These are phyloP conservation scores for Alfaro cultratus DNA, from an alignment of 2,797 vertebrate species.

Conservation along the genomic window DNA sequence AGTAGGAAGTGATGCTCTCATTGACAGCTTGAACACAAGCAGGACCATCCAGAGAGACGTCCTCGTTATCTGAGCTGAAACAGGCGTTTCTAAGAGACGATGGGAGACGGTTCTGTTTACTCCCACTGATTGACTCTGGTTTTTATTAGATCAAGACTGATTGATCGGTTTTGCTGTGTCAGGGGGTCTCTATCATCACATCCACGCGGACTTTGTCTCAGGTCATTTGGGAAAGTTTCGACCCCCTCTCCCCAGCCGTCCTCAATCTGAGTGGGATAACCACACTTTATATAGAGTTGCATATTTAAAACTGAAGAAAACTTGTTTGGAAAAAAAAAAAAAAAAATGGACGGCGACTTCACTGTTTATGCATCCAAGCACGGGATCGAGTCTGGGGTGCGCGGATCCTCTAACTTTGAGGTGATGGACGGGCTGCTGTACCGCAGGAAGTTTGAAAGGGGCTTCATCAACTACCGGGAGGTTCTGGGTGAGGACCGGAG, in stretches of 20 bases:
- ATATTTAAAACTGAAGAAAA: slow-evolving; percentile 26
- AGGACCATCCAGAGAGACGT: slow-evolving; percentile 20
- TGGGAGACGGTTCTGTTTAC: slow-evolving; percentile 1
- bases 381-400: slow-evolving; percentile 28
- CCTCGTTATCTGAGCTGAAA: background rate
- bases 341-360: slow-evolving; percentile 79
- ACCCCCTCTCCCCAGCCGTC: background rate
- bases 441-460: slow-evolving; percentile 84
- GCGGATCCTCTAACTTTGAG: slow-evolving; percentile 73
- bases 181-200: slow-evolving; percentile 51
- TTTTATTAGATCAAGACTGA: background rate
- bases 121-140: background rate
- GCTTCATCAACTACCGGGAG: slow-evolving; percentile 84
- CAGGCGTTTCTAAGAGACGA: slow-evolving; percentile 3
- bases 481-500: slow-evolving; percentile 81
- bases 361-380: slow-evolving; percentile 13
- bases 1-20: slow-evolving; percentile 50
- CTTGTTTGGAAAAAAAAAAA: background rate
- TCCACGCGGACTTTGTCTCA: slow-evolving; percentile 65
- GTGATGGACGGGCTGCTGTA: slow-evolving; percentile 81
- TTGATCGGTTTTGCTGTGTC: background rate
- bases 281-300: slow-evolving; percentile 30
- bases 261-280: background rate
- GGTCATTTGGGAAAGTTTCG: slow-evolving; percentile 57
- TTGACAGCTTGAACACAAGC: slow-evolving; percentile 50